Percentiles rank a stretch among this genome's conserved stretches.
These are phyloP conservation scores for Paradoxurus hermaphroditus DNA, from an alignment of 2,113 vertebrate species.

Conservation along the genomic window DNA sequence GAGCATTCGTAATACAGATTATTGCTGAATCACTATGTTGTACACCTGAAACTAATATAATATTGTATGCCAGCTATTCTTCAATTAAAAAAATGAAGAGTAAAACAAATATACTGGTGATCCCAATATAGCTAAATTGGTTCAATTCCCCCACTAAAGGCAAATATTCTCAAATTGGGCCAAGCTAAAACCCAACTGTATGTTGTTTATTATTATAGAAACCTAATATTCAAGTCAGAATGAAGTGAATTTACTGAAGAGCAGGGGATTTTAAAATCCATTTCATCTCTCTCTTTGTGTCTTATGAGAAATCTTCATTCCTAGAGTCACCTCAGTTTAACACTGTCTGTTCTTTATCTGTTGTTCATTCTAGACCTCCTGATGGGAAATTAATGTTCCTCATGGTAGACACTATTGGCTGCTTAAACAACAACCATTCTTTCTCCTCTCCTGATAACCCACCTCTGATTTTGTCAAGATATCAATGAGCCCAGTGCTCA, in stretches of 20 bases:
- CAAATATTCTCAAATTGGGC: neutral
- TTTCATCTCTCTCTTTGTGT: neutral
- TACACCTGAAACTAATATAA: neutral
- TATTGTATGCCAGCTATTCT: neutral
- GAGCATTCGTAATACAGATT: neutral
- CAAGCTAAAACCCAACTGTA: neutral
- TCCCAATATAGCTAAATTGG: neutral
- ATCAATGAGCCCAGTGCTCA: neutral
- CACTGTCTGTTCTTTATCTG: neutral
- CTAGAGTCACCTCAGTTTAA: neutral
- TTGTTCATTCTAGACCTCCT: neutral
- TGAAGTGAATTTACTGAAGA: neutral
- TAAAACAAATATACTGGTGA: neutral
- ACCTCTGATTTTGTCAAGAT: neutral
- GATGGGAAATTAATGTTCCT: neutral
- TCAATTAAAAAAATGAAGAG: neutral
- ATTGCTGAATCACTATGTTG: neutral
- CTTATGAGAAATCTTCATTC: neutral
- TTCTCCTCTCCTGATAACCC: neutral
- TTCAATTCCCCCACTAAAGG: neutral
- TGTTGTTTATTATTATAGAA: neutral
- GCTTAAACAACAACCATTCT: neutral
- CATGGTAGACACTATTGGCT: neutral
- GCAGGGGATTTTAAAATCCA: neutral
- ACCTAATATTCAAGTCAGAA: neutral